Base-by-base conservation (phyloP, 2,797 vertebrate genomes). In the Coccyzus lansbergi region DNA sequence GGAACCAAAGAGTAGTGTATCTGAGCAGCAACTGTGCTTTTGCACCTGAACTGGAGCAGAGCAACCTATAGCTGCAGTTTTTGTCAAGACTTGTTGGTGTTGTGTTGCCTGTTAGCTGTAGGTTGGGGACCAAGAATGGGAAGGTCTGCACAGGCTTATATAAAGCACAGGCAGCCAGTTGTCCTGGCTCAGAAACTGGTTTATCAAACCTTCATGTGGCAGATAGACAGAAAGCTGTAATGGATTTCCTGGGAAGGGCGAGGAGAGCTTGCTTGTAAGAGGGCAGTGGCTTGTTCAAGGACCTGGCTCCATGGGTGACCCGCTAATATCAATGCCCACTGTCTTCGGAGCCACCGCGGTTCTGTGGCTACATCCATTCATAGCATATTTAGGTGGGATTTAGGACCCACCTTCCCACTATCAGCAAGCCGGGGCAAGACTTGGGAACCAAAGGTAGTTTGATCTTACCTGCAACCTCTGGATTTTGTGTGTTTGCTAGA, bases 271-370 rank as follows among this genome's bases (percentile, higher is more conserved):
- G 21, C 52, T 80, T 34, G 22, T 42, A 22, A 55, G 29, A 24
- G 6, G 42, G 5, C 0, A 1, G 5, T 55, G 26, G 33, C 36
- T 77, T 86, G 15, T 76, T 83, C 2, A 2, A 64, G 71, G 36
- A 40, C 12, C 6, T 56, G 0, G 14, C 29, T 60, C 25, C 0
- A 0, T 28, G 33, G 24, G 13, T 82, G 67, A 59, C 34, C n/a
- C 34, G 12, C 46, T 7, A 36, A 1, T 64, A 21, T 40, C n/a
- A 59, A 0, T 85, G 42, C 16, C 22, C 6, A 2, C 48, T 7
- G 1, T 76, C 67, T 24, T 84, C 0, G 0, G 29, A 84, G 38
- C 33, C 56, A 29, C 26, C 12, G 5, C 34, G 59, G n/a, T 64
- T n/a, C n/a, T 48, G 29, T 67, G 48, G 15, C 53, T 78, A 6